Evolutionary conservation across 2,797 vertebrate genomes (phyloP).

Genomic region (Enteromius mattozi): DNA sequence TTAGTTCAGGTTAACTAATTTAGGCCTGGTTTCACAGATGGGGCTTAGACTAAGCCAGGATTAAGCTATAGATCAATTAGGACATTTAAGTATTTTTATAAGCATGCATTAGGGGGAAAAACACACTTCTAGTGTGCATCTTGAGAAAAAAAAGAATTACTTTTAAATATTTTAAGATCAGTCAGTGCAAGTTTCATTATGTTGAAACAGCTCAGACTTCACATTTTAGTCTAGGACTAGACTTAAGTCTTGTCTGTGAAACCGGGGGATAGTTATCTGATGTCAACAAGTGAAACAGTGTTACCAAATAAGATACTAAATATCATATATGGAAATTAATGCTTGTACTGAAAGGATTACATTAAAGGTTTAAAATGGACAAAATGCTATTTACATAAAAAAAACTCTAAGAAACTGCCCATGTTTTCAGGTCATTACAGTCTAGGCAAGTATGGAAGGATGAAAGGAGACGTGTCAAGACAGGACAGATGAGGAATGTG

Average conservation of each 20-base stretch:
- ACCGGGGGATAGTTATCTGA: neutral
- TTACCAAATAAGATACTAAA: neutral
- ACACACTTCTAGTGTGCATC: neutral
- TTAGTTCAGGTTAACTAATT: neutral
- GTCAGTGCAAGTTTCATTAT: neutral
- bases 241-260: neutral
- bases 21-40: neutral
- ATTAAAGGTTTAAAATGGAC: neutral
- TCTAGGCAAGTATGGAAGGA: neutral
- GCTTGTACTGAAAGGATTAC: conserved; percentile 1
- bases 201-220: neutral
- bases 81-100: neutral
- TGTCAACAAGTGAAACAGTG: neutral
- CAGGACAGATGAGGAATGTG: conserved; percentile 37
- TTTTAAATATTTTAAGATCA: neutral
- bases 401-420: neutral
- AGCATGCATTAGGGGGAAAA: neutral
- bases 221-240: neutral
- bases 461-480: conserved; percentile 34
- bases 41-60: neutral
- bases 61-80: neutral
- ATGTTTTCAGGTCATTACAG: neutral
- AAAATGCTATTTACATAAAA: neutral
- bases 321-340: neutral
- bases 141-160: neutral